Evolutionary conservation across 2,797 vertebrate genomes (phyloP).

Genomic region (Enteromius mattozi): DNA sequence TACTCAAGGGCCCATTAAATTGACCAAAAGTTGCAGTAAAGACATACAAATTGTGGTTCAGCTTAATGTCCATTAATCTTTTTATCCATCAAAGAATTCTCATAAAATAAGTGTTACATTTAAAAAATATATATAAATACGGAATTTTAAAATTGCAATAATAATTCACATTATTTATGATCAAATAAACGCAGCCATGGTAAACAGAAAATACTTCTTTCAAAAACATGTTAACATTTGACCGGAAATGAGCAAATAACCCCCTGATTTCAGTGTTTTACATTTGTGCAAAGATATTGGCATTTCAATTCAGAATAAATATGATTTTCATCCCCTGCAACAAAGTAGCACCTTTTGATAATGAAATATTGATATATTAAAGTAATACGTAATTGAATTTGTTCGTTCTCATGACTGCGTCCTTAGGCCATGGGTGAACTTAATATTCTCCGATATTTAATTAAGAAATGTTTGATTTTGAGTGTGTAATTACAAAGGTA

Average conservation of each 20-base stretch:
- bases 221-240: neutral
- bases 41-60: neutral
- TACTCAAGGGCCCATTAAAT: rapidly evolving
- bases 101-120: neutral
- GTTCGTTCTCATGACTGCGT: neutral
- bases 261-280: neutral
- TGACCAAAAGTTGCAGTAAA: neutral
- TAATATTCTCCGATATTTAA: conserved; percentile 37
- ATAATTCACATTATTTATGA: neutral
- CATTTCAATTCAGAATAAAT: conserved; percentile 1
- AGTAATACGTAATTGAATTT: conserved; percentile 36
- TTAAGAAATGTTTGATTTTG: conserved; percentile 42
- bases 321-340: neutral
- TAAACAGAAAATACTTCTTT: neutral
- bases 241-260: neutral
- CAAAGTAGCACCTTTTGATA: conserved; percentile 1
- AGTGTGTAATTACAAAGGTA: conserved; percentile 49
- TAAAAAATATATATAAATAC: neutral
- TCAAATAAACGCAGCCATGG: neutral
- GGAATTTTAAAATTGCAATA: too few relatives aligned
- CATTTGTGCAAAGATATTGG: neutral
- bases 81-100: neutral
- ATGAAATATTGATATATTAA: conserved; percentile 35
- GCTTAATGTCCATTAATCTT: neutral
- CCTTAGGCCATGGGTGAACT: conserved; percentile 30